These are phyloP conservation scores for Dysmachus trigonus DNA, from an alignment of 2,888 invertebrate genomes.

Conservation along the genomic window DNA sequence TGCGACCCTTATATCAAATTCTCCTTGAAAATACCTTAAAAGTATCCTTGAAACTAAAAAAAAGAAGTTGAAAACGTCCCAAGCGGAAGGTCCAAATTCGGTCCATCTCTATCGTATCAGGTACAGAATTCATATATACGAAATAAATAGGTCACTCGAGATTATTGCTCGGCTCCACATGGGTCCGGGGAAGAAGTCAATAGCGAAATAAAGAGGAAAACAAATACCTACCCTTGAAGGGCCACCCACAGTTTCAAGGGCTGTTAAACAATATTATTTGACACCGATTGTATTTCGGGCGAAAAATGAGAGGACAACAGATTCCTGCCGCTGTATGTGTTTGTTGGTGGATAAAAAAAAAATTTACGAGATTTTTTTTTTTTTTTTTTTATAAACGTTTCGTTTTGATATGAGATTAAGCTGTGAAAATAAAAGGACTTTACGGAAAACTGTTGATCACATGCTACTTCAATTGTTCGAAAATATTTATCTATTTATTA, in stretches of 20 bases:
- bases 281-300: constrained; percentile 18
- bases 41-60: not conserved
- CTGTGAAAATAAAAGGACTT: not conserved
- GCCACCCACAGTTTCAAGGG: constrained; percentile 13
- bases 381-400: not conserved
- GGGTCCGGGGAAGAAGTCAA: constrained; percentile 1
- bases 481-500: too few relatives aligned
- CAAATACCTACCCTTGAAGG: constrained; percentile 24
- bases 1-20: not conserved
- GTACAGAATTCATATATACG: constrained; percentile 1
- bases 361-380: not conserved
- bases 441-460: not conserved
- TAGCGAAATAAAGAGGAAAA: constrained; percentile 7
- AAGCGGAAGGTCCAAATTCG: not conserved
- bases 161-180: constrained; percentile 6
- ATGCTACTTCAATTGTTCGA: not conserved
- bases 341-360: not conserved
- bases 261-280: constrained; percentile 29
- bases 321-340: not conserved
- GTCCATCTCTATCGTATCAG: not conserved
- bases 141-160: constrained; percentile 23
- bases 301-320: constrained; percentile 11
- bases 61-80: not conserved
- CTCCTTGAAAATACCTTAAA: not conserved
- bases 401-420: not conserved